phyloP scores from a whole-genome alignment of 2,888 invertebrate species.

The Pyrgus malvae region DNA sequence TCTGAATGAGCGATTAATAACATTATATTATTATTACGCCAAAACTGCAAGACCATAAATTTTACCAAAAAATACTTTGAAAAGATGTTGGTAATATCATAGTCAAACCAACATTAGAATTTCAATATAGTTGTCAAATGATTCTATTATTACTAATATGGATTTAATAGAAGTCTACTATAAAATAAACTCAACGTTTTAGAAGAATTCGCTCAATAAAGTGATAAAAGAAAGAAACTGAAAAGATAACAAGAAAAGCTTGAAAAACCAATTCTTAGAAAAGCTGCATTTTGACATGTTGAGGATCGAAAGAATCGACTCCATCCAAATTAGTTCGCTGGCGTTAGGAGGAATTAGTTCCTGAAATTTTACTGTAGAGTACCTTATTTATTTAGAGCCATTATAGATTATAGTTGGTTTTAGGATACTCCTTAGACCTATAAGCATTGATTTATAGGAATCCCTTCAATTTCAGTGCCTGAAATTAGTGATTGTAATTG shows the following conservation, averaged over 20 bases:
- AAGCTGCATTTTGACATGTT: too few relatives aligned
- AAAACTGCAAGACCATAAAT: too few relatives aligned
- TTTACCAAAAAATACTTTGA: too few relatives aligned
- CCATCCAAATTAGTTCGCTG: conserved; percentile 57
- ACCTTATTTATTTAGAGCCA: not conserved
- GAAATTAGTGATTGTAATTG: conserved; percentile 57
- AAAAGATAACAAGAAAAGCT: not conserved
- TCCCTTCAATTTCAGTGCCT: conserved; percentile 76
- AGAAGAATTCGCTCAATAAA: too few relatives aligned
- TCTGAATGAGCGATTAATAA: too few relatives aligned
- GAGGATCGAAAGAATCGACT: conserved; percentile 43
- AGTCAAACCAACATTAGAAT: too few relatives aligned
- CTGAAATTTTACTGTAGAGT: not conserved
- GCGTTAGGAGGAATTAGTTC: conserved; percentile 30
- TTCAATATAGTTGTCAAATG: too few relatives aligned
- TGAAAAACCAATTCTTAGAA: not conserved
- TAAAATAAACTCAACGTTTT: too few relatives aligned
- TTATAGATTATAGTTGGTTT: conserved; percentile 12
- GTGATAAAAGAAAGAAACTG: not conserved
- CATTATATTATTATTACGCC: too few relatives aligned
- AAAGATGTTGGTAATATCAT: too few relatives aligned
- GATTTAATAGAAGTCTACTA: too few relatives aligned
- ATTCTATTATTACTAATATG: too few relatives aligned
- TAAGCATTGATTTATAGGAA: conserved; percentile 48
- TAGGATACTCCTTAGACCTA: conserved; percentile 39